A percentile compares a stretch with the other conserved stretches of the same genome.
phyloP scores from a whole-genome alignment of 2,797 vertebrate species.

The Neostethus bicornis region DNA sequence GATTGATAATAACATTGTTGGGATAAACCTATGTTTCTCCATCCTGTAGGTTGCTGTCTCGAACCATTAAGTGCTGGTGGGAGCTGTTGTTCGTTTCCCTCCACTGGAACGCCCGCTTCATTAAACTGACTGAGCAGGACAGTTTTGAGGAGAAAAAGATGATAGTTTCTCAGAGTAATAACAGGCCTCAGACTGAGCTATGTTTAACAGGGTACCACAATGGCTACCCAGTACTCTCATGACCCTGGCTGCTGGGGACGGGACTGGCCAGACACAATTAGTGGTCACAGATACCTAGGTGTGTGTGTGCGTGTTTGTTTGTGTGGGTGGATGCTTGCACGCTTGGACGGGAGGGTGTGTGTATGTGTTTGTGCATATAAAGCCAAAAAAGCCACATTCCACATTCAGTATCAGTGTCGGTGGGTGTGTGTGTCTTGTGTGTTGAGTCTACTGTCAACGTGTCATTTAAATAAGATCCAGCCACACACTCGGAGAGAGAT shows the following conservation, averaged over 20 bases:
- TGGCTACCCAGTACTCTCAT: conserved; percentile 70
- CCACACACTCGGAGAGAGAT: conserved; percentile 10
- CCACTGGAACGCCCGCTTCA: conserved; percentile 71
- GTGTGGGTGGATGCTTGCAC: conserved; percentile 23
- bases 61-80: conserved; percentile 74
- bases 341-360: conserved; percentile 18
- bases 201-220: conserved; percentile 80
- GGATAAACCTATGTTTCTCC: conserved; percentile 16
- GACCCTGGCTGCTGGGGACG: conserved; percentile 68
- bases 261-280: conserved; percentile 71
- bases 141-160: conserved; percentile 77
- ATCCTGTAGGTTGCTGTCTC: conserved; percentile 52
- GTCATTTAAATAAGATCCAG: conserved; percentile 33
- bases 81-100: conserved; percentile 66
- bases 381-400: conserved; percentile 57
- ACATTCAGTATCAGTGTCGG: conserved; percentile 56
- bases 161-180: conserved; percentile 88
- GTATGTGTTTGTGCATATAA: conserved; percentile 35
- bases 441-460: conserved; percentile 45
- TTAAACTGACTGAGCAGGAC: conserved; percentile 71
- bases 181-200: conserved; percentile 84
- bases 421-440: conserved; percentile 44
- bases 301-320: conserved; percentile 50
- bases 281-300: conserved; percentile 70
- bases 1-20: too few relatives aligned